Percentiles rank a stretch among this genome's conserved stretches.
Conservation (phyloP, 2,888 invertebrate genomes). For the Tetanocera ferruginea region DNA sequence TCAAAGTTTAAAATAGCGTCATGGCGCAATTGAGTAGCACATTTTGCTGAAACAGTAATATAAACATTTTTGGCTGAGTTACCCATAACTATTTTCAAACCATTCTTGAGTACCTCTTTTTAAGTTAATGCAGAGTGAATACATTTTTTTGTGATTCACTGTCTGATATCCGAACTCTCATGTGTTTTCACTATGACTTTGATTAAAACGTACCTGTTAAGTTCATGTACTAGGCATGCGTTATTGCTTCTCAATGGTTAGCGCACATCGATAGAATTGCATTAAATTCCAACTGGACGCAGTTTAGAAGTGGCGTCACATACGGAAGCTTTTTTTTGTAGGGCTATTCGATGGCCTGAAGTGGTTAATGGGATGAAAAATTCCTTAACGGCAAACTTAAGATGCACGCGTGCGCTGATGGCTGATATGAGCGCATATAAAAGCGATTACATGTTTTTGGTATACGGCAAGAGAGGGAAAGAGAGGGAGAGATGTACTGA, state of each 20-base stretch:
- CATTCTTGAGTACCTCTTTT: too few species aligned
- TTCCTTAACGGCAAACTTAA: conserved; percentile 20
- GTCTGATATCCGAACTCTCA: too few species aligned
- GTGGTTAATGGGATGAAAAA: neutral
- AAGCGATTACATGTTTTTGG: neutral
- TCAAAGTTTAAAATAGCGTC: too few species aligned
- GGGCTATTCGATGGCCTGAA: neutral
- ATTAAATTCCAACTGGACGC: conserved; percentile 27
- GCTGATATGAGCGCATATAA: neutral
- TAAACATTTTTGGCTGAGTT: too few species aligned
- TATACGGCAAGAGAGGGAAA: too few species aligned
- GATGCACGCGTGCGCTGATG: neutral
- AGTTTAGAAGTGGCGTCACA: conserved; percentile 6
- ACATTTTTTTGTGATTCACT: too few species aligned
- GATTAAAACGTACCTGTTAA: conserved; percentile 21
- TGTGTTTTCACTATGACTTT: conserved; percentile 11
- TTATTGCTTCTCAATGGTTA: neutral
- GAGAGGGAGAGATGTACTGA: neutral
- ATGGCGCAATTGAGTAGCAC: too few species aligned
- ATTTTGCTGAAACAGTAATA: too few species aligned
- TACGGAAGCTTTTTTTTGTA: neutral
- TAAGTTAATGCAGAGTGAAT: too few species aligned
- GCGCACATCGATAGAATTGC: conserved; percentile 12
- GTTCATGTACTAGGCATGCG: neutral
- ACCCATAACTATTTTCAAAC: too few species aligned